phyloP scores from a whole-genome alignment of 30 jellyfish, hydroid and myxozoan species.

The Cassiopea xamachana region DNA sequence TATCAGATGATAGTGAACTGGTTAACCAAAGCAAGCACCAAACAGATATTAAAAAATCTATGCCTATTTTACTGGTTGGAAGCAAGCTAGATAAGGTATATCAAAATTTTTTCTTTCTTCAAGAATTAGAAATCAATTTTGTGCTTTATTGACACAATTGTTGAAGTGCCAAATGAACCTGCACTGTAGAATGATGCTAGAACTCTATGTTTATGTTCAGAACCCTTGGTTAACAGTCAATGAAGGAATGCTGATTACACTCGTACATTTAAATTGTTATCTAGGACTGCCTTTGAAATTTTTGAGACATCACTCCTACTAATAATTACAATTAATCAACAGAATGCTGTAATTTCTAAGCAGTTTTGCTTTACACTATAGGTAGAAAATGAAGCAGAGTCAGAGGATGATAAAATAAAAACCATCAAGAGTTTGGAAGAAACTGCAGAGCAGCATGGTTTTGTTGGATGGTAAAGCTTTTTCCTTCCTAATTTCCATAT shows the following conservation, averaged over 20 bases:
- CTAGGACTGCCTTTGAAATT: too few species aligned
- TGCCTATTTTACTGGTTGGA: constrained; percentile 95
- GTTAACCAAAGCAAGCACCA: constrained; percentile 59
- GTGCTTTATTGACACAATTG: too few species aligned
- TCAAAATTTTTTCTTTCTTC: neutral
- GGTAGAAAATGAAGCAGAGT: constrained; percentile 60
- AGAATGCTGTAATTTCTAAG: too few species aligned
- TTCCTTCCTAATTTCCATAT: neutral
- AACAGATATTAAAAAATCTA: constrained; percentile 64
- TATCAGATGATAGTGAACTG: constrained; percentile 63
- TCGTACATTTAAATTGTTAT: too few species aligned
- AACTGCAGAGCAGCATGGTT: constrained; percentile 91
- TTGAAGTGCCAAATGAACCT: too few species aligned
- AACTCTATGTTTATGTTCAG: too few species aligned
- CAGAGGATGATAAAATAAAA: constrained; percentile 33
- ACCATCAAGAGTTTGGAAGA: constrained; percentile 74
- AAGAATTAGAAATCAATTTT: neutral
- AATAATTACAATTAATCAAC: too few species aligned
- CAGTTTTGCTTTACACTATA: neutral
- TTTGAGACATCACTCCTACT: too few species aligned
- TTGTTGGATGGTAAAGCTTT: constrained; percentile 91
- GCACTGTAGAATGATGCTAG: too few species aligned
- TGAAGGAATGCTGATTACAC: too few species aligned
- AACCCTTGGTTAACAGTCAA: too few species aligned
- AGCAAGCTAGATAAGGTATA: constrained; percentile 90